phyloP scores from a whole-genome alignment of 2,797 vertebrate genomes.

The Tachyglossus aculeatus region DNA sequence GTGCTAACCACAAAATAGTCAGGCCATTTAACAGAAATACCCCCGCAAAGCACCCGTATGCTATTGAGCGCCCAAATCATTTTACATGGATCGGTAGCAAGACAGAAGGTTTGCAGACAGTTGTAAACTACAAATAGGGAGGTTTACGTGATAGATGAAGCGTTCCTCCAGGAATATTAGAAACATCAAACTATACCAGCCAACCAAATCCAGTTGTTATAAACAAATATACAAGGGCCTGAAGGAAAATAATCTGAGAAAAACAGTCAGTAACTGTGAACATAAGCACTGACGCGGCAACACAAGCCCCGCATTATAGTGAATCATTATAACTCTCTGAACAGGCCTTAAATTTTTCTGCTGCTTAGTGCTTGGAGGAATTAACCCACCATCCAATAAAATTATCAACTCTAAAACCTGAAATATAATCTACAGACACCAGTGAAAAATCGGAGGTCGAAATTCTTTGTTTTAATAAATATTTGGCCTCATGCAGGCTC shows the following conservation, averaged over 20 bases:
- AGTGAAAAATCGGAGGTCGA: constrained; percentile 37
- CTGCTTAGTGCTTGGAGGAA: constrained; percentile 29
- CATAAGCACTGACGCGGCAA: constrained; percentile 4
- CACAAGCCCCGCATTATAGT: constrained; percentile 26
- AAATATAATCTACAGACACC: constrained; percentile 2
- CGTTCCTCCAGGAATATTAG: constrained; percentile 40
- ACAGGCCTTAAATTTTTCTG: constrained; percentile 17
- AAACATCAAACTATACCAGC: constrained; percentile 10
- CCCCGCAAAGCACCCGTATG: not conserved
- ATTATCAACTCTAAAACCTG: constrained; percentile 25
- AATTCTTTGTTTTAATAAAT: constrained; percentile 9
- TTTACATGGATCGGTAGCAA: not conserved
- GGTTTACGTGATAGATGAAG: constrained; percentile 32
- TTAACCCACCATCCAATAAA: constrained; percentile 35
- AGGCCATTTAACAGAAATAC: constrained; percentile 22
- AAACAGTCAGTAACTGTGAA: constrained; percentile 27
- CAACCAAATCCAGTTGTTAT: constrained; percentile 1
- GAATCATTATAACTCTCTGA: constrained; percentile 29
- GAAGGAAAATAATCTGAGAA: constrained; percentile 9
- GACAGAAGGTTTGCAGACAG: not conserved
- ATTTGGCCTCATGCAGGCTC: not conserved
- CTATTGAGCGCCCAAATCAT: not conserved
- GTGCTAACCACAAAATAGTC: not conserved
- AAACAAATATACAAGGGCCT: constrained; percentile 3
- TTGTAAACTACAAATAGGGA: constrained; percentile 13